Evolutionary conservation across 2,797 vertebrate genomes (phyloP).

Genomic region (Remorina albescens): DNA sequence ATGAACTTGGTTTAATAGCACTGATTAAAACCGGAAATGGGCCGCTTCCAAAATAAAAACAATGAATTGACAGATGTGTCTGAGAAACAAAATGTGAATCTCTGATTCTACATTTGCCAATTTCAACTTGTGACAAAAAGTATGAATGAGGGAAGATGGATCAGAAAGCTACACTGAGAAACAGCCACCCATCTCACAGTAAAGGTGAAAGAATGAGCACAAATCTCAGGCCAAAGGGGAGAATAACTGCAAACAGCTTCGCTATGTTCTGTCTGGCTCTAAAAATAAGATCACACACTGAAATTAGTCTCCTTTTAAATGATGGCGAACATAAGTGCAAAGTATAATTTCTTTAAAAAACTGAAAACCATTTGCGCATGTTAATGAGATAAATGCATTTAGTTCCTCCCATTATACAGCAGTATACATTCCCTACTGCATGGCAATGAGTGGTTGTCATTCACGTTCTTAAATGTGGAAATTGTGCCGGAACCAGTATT

Average conservation of each 20-base stretch:
- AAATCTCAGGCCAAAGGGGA: background rate
- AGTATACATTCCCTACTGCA: conserved; percentile 15
- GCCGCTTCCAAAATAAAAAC: conserved; percentile 8
- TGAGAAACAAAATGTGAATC: conserved; percentile 12
- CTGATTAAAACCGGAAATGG: conserved; percentile 30
- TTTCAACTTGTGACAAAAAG: background rate
- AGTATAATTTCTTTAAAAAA: conserved; percentile 5
- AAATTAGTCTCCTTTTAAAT: background rate
- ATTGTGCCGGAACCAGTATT: background rate
- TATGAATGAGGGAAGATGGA: background rate
- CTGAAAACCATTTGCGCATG: conserved; percentile 3
- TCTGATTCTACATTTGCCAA: background rate
- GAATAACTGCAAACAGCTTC: too few relatives aligned
- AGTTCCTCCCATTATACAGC: background rate
- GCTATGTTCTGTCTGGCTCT: too few relatives aligned
- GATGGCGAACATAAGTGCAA: background rate
- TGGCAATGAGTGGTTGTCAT: conserved; percentile 31
- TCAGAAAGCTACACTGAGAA: background rate
- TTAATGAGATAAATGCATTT: conserved; percentile 14
- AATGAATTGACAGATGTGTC: background rate
- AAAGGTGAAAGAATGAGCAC: background rate
- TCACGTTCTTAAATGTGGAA: conserved; percentile 15
- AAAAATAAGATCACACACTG: conserved; percentile 17
- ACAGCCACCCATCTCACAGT: background rate
- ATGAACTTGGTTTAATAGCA: conserved; percentile 32